These are phyloP conservation scores for Lepidurus packardi DNA, from an alignment of 1,140 invertebrate genomes.

Conservation along the genomic window DNA sequence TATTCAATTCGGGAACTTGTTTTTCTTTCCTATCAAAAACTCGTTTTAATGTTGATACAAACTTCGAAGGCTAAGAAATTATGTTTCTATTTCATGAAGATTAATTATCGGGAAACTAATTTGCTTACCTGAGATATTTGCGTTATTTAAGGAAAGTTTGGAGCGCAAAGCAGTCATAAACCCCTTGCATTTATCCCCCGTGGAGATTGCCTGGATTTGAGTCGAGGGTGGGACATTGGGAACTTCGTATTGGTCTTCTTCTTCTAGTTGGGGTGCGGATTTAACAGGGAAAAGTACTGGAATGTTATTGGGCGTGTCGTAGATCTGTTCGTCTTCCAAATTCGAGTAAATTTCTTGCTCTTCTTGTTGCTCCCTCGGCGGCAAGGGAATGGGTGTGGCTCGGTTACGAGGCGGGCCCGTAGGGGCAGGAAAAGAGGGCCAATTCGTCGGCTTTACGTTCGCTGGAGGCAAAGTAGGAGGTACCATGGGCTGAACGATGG, in stretches of 20 bases:
- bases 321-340: neutral
- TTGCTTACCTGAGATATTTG: neutral
- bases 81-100: neutral
- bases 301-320: neutral
- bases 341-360: conserved; percentile 5
- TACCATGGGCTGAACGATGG: neutral
- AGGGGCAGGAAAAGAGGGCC: no score
- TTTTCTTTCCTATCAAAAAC: no score
- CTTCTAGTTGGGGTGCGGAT: neutral
- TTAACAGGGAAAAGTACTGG: neutral
- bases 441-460: no score
- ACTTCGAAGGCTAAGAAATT: neutral
- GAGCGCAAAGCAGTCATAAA: conserved; percentile 3
- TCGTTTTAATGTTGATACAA: no score
- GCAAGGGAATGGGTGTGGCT: neutral
- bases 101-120: neutral
- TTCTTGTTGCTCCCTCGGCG: neutral
- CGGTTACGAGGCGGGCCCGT: no score
- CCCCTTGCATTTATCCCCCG: neutral
- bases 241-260: neutral
- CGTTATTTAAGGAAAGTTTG: neutral
- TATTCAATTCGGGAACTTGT: no score
- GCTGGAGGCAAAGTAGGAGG: no score
- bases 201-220: neutral
- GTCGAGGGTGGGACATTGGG: neutral